phyloP scores from a whole-genome alignment of 1,140 invertebrate genomes.

The Pseudoatta argentina region DNA sequence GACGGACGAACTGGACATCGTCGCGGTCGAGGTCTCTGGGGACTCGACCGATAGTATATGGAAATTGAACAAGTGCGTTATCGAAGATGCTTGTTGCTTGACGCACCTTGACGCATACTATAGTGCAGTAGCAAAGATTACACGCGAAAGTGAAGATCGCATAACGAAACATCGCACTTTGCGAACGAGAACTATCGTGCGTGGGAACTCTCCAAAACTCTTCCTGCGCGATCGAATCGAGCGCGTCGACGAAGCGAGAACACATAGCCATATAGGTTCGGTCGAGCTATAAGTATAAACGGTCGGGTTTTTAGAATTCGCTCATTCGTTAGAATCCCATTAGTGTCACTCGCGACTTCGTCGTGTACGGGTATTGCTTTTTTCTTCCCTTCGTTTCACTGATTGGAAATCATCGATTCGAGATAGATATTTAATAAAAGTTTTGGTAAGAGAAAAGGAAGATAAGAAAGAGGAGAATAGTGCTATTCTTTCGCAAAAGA shows the following conservation, averaged over 20 bases:
- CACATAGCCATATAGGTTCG: too few species aligned
- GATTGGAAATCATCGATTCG: background rate
- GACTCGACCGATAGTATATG: background rate
- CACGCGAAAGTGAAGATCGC: background rate
- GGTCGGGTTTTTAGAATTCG: too few species aligned
- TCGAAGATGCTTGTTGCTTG: background rate
- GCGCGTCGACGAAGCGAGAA: background rate
- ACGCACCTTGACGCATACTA: too few species aligned
- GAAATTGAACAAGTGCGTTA: conserved; percentile 29
- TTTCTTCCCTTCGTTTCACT: too few species aligned
- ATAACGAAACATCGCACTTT: background rate
- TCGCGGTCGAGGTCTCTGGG: too few species aligned
- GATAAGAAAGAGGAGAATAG: background rate
- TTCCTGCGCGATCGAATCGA: background rate
- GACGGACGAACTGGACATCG: conserved; percentile 37
- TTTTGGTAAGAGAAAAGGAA: background rate
- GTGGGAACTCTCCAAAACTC: background rate
- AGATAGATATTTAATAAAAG: background rate
- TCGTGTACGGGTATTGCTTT: too few species aligned
- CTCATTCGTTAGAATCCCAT: background rate
- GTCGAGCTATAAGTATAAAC: too few species aligned
- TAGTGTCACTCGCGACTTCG: too few species aligned
- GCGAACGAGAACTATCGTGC: background rate
- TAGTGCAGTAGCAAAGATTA: background rate
- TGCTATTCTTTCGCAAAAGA: background rate